These are phyloP conservation scores for Mythimna pallens DNA, from an alignment of 2,888 invertebrate species.

Conservation along the genomic window DNA sequence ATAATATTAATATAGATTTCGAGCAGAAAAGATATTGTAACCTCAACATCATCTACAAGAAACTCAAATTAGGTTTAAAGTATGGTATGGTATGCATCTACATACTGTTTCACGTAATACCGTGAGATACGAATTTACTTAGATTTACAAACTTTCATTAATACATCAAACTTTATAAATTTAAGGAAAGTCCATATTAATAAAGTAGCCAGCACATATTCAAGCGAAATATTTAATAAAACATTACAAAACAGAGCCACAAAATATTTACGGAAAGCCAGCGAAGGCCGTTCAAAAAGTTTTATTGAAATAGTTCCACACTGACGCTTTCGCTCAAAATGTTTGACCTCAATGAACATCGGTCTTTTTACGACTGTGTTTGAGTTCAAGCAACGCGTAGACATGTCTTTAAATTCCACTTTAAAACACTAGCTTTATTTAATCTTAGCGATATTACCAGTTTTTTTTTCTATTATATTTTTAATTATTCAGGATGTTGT, in stretches of 20 bases:
- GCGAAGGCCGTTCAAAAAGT: slow-evolving; percentile 77
- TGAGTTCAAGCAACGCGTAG: slow-evolving; percentile 62
- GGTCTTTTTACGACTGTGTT: slow-evolving; percentile 74
- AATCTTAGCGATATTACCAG: neutral
- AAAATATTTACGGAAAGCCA: slow-evolving; percentile 63
- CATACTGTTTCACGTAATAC: slow-evolving; percentile 18
- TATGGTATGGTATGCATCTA: no score
- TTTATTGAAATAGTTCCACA: slow-evolving; percentile 84
- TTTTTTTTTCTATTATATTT: neutral
- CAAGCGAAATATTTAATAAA: slow-evolving; percentile 53
- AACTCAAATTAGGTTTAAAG: neutral
- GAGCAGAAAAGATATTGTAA: slow-evolving; percentile 15
- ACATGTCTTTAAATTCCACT: slow-evolving; percentile 51
- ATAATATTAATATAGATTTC: neutral
- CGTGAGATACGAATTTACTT: no score
- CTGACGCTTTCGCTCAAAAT: slow-evolving; percentile 68
- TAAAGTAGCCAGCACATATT: slow-evolving; percentile 26
- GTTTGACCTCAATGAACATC: slow-evolving; percentile 74
- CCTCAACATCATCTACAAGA: slow-evolving; percentile 6
- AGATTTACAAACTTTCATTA: no score
- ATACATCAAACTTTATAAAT: slow-evolving; percentile 25
- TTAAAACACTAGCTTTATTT: slow-evolving; percentile 27
- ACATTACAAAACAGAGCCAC: slow-evolving; percentile 39
- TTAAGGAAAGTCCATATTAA: slow-evolving; percentile 12
- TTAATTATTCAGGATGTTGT: no score